phyloP scores from a whole-genome alignment of 2,797 vertebrate species.

The Semaprochilodus insignis region DNA sequence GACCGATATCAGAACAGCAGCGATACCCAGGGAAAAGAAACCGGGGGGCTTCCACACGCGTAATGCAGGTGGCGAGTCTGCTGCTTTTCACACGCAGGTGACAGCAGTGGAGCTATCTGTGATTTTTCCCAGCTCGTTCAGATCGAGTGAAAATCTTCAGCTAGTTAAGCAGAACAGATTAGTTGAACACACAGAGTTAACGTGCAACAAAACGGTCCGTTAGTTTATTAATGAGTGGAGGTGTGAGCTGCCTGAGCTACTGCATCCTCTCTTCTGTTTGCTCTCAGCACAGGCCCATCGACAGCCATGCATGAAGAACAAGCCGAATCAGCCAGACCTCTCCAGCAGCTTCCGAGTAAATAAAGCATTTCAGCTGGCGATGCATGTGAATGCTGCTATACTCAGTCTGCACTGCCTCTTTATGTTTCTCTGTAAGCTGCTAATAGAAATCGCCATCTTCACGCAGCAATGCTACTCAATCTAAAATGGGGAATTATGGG shows the following conservation, averaged over 20 bases:
- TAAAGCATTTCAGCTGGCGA: not conserved
- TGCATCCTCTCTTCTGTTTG: conserved; percentile 45
- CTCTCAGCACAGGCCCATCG: conserved; percentile 26
- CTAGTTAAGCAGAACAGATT: conserved; percentile 76
- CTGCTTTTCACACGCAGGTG: conserved; percentile 76
- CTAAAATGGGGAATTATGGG: not conserved
- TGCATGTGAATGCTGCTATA: not conserved
- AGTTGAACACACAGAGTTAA: conserved; percentile 85
- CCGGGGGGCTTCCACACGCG: too few species aligned
- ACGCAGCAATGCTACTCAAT: not conserved
- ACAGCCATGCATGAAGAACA: conserved; percentile 25
- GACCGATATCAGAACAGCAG: not conserved
- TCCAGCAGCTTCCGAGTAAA: conserved; percentile 26
- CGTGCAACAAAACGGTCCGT: conserved; percentile 78
- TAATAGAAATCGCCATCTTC: not conserved
- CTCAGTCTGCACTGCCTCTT: not conserved
- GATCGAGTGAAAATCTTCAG: conserved; percentile 80
- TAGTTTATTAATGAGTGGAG: conserved; percentile 71
- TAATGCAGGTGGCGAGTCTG: conserved; percentile 66
- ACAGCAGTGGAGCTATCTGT: conserved; percentile 75
- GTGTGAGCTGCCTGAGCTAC: conserved; percentile 44
- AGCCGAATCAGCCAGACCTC: not conserved
- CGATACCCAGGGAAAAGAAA: not conserved
- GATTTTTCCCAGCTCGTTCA: conserved; percentile 85
- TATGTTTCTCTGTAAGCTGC: not conserved